These are phyloP conservation scores for Drosophila anomalata DNA, from an alignment of 2,888 invertebrate genomes.

Conservation along the genomic window DNA sequence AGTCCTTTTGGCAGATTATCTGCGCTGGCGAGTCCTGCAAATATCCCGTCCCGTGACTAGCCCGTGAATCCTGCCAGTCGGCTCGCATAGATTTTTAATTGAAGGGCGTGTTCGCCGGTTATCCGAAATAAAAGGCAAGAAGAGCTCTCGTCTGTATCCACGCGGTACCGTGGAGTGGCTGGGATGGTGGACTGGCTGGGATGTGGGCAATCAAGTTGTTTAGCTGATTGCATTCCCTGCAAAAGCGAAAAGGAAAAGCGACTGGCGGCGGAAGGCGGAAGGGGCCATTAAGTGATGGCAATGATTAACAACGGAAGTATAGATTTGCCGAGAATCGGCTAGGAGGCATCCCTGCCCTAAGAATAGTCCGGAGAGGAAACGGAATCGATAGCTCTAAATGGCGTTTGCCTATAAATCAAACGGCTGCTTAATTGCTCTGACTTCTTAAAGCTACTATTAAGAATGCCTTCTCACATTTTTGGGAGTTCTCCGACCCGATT, in stretches of 20 bases:
- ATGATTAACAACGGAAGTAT: slow-evolving; percentile 83
- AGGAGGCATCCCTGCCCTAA: not conserved
- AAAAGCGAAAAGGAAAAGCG: not conserved
- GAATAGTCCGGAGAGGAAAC: not conserved
- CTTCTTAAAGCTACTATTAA: slow-evolving; percentile 7
- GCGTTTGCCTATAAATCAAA: slow-evolving; percentile 74
- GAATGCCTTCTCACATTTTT: too few species aligned
- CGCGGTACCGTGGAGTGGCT: too few species aligned
- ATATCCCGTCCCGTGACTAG: slow-evolving; percentile 4
- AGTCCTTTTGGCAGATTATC: slow-evolving; percentile 83
- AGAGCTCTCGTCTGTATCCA: slow-evolving; percentile 54
- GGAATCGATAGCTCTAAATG: slow-evolving; percentile 78
- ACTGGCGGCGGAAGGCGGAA: slow-evolving; percentile 62
- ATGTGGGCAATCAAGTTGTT: slow-evolving; percentile 28
- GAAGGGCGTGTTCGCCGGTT: slow-evolving; percentile 79
- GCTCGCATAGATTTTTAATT: slow-evolving; percentile 82
- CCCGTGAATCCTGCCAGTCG: slow-evolving; percentile 29
- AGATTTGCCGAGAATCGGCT: slow-evolving; percentile 66
- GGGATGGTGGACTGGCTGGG: not conserved
- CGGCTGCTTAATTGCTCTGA: slow-evolving; percentile 48
- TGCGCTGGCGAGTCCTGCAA: slow-evolving; percentile 53
- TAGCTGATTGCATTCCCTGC: slow-evolving; percentile 59
- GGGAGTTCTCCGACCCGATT: too few species aligned
- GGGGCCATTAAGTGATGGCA: slow-evolving; percentile 83
- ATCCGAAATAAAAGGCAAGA: slow-evolving; percentile 16